Percentiles rank a stretch among this genome's conserved stretches.
Conservation (phyloP, 2,888 invertebrate genomes). For the Parthenolecanium corni region DNA sequence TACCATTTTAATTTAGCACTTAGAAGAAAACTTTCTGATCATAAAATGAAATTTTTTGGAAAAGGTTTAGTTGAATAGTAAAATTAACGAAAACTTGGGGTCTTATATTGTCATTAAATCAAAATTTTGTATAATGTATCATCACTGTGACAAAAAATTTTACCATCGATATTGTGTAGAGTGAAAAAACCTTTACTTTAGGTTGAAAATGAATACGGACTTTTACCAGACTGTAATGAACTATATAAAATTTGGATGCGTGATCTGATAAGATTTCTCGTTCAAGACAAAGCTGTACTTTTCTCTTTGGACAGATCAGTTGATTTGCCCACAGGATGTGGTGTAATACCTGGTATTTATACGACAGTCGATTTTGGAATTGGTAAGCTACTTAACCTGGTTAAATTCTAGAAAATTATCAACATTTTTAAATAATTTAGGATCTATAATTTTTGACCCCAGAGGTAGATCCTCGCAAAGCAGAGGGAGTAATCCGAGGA, state of each 20-base stretch:
- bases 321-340: constrained; percentile 47
- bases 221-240: constrained; percentile 59
- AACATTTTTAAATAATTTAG: too few species aligned
- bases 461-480: constrained; percentile 40
- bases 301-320: constrained; percentile 72
- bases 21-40: too few species aligned
- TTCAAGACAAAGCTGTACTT: constrained; percentile 57
- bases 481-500: constrained; percentile 39
- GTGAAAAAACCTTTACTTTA: too few species aligned
- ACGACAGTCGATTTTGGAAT: constrained; percentile 67
- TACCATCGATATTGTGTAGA: too few species aligned
- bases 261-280: constrained; percentile 46
- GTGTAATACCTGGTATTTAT: constrained; percentile 56
- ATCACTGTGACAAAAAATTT: too few species aligned
- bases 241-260: constrained; percentile 56
- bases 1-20: too few species aligned
- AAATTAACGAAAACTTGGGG: too few species aligned
- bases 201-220: constrained; percentile 91
- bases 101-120: too few species aligned
- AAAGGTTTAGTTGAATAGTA: too few species aligned
- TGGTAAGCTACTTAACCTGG: constrained; percentile 36
- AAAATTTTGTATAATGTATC: too few species aligned
- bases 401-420: too few species aligned
- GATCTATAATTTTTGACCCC: constrained; percentile 25
- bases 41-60: too few species aligned